A percentile compares a stretch with the other conserved stretches of the same genome.
phyloP scores from a whole-genome alignment of 2,888 invertebrate species.

The Drosophila kambysellisi region DNA sequence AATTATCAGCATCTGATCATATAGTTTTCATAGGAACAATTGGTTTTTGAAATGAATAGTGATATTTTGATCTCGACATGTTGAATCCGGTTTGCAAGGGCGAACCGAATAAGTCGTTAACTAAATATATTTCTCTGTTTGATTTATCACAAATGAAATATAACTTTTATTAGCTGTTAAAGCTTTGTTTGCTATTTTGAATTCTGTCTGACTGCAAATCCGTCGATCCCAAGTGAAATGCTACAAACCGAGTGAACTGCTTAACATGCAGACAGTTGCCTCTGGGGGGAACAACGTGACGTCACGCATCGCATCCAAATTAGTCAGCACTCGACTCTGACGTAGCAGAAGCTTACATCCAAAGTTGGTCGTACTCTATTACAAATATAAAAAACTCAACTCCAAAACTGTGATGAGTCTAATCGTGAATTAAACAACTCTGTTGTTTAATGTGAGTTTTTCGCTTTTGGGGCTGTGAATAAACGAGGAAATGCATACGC shows the following conservation, averaged over 20 bases:
- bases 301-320: slow-evolving; percentile 12
- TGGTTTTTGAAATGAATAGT: background rate
- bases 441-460: background rate
- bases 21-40: background rate
- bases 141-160: background rate
- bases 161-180: background rate
- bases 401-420: slow-evolving; percentile 4
- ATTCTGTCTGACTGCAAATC: background rate
- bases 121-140: background rate
- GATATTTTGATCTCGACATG: too few relatives aligned
- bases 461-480: slow-evolving; percentile 10
- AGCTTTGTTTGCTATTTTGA: background rate
- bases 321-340: slow-evolving; percentile 17
- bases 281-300: slow-evolving; percentile 9
- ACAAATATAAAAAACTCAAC: background rate
- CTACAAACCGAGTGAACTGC: background rate
- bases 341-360: background rate
- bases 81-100: background rate
- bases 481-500: slow-evolving; percentile 54
- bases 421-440: background rate
- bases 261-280: slow-evolving; percentile 36
- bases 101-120: background rate
- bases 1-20: background rate
- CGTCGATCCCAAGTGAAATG: background rate
- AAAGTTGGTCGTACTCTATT: background rate